Base-by-base conservation (phyloP, 2,797 vertebrate species). In the Vultur gryphus region DNA sequence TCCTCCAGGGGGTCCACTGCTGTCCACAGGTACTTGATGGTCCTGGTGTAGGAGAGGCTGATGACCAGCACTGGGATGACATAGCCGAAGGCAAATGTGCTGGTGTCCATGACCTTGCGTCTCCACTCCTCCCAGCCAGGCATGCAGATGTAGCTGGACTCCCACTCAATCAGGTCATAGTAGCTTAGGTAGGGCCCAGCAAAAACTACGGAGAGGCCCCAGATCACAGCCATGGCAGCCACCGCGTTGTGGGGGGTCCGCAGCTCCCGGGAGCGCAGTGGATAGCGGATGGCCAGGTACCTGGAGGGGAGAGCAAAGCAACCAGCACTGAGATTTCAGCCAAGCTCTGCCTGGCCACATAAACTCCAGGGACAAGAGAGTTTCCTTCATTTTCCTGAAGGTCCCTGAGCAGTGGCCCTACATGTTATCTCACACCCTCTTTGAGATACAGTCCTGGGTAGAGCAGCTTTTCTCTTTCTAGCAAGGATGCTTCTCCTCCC, bases 21-120 rank as follows among this genome's bases (percentile, higher is more conserved):
- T 1, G 99, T 99, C 99, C 99, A 99, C 44, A 99, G 98, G 96
- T 98, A 99, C 95, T 99, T 99, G 96, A 99, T 99, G 76, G 99
- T 99, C 58, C 99, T 97, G 16, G 99, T 99, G 97, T 99, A 99
- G 3, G 99, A 99, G 44, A 99, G 98, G 73, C 98, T 99, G 39
- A 99, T 98, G 1, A 99, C 98, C 35, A 99, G 97, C 35, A 99
- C 99, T 0, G 99, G 99, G 69, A 99, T 98, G 55, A 99, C 98
- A 18, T 99, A 99, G 83, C 99, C 98, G 2, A 99, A 98, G 76
- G 98, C 95, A 77, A 99, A 99, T 21, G 99, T 99, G 96, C 98
- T 98, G 3, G 99, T 99, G 89, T 99, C 99, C 95, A 99, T 98
- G 67, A 99, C 97, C 85, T 99, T 99, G 13, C 98, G 98, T 90